These are phyloP conservation scores for Antheraea assamensis DNA, from an alignment of 2,888 invertebrate species.

Conservation along the genomic window DNA sequence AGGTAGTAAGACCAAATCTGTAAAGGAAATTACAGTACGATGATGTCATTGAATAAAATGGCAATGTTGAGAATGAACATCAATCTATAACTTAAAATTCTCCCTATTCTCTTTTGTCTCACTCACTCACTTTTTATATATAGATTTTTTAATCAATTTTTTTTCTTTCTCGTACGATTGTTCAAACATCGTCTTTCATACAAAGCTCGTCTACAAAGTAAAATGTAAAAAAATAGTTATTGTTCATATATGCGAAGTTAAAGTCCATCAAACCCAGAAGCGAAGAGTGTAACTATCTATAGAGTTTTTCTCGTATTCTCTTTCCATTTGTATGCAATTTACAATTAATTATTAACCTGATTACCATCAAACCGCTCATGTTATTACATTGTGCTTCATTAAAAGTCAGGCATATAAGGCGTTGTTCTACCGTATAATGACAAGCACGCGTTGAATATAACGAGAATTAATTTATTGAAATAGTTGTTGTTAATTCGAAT, in stretches of 20 bases:
- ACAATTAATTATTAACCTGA: slow-evolving; percentile 43
- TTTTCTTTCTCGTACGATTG: too few relatives aligned
- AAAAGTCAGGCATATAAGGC: neutral
- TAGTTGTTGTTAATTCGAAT: neutral
- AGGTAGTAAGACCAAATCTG: too few relatives aligned
- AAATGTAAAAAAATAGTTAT: neutral
- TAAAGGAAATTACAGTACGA: too few relatives aligned
- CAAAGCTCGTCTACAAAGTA: too few relatives aligned
- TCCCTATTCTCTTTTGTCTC: too few relatives aligned
- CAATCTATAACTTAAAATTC: too few relatives aligned
- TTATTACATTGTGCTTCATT: slow-evolving; percentile 13
- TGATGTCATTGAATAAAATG: too few relatives aligned
- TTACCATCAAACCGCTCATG: slow-evolving; percentile 42
- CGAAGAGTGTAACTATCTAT: neutral
- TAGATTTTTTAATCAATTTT: too few relatives aligned
- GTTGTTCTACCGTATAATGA: neutral
- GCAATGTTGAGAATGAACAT: too few relatives aligned
- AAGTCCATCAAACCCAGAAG: slow-evolving; percentile 8
- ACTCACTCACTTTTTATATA: too few relatives aligned
- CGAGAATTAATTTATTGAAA: neutral
- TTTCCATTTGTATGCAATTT: slow-evolving; percentile 50
- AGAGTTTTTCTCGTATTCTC: slow-evolving; percentile 18
- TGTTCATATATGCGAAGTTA: neutral
- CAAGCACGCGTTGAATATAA: neutral
- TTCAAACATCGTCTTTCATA: too few relatives aligned